Conservation (phyloP, 2,888 invertebrate genomes). For the Steromphala cineraria region DNA sequence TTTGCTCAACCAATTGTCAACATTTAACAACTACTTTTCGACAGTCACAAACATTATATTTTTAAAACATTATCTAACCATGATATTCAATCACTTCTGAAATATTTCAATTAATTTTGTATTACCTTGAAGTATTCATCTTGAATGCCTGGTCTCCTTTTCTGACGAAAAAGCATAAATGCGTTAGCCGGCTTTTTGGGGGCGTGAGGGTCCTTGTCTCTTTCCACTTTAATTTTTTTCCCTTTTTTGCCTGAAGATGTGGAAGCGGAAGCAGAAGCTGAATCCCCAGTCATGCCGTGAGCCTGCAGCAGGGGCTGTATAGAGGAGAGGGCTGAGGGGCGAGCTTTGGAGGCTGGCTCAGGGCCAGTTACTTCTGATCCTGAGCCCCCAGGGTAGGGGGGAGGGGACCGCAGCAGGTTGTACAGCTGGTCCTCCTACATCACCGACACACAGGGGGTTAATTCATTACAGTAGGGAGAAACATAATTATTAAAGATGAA, state of each 20-base stretch:
- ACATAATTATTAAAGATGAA: no score
- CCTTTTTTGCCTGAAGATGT: background rate
- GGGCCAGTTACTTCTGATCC: conserved; percentile 35
- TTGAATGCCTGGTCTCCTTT: conserved; percentile 58
- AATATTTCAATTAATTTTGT: no score
- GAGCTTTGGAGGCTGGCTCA: conserved; percentile 27
- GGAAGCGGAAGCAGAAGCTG: background rate
- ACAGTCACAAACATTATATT: no score
- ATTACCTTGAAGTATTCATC: conserved; percentile 66
- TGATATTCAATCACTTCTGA: no score
- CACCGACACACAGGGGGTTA: background rate
- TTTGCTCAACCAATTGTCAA: no score
- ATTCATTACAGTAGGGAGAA: no score
- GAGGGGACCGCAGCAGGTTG: conserved; percentile 42
- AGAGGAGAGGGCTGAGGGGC: conserved; percentile 48
- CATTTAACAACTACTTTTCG: no score
- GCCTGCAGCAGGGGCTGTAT: conserved; percentile 55
- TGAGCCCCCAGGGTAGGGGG: conserved; percentile 29
- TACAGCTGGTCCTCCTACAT: conserved; percentile 66
- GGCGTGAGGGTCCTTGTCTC: conserved; percentile 54
- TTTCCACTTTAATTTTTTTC: conserved; percentile 39
- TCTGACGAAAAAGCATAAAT: conserved; percentile 69
- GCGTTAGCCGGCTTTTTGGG: conserved; percentile 68
- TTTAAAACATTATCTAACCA: no score
- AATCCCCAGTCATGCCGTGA: conserved; percentile 38